These are phyloP conservation scores for Pseudobourletiella spinata DNA, from an alignment of 1,140 invertebrate genomes.

Conservation along the genomic window DNA sequence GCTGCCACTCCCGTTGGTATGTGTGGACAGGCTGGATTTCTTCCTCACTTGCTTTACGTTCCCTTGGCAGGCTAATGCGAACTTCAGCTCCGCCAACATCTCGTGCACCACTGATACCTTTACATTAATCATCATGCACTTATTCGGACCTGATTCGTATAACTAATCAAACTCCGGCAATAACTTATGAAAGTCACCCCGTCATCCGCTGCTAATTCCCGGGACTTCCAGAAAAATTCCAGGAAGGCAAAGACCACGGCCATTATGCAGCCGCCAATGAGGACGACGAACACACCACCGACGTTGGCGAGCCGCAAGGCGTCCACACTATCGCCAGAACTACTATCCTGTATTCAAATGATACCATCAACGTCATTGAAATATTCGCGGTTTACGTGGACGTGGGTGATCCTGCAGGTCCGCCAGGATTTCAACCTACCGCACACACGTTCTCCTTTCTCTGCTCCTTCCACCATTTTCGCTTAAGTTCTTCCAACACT, in stretches of 20 bases:
- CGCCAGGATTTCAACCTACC: too few relatives aligned
- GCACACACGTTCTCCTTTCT: constrained; percentile 69
- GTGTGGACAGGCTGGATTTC: neutral
- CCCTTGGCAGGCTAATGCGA: constrained; percentile 54
- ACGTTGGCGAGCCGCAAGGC: constrained; percentile 63
- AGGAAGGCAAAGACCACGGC: constrained; percentile 56
- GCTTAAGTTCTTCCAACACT: constrained; percentile 72
- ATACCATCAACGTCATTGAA: too few relatives aligned
- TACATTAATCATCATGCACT: too few relatives aligned
- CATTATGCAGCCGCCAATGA: constrained; percentile 57
- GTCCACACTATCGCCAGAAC: constrained; percentile 37
- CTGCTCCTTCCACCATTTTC: constrained; percentile 52
- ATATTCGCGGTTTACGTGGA: too few relatives aligned
- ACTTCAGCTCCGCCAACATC: constrained; percentile 51
- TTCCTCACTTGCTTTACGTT: constrained; percentile 43
- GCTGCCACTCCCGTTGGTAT: neutral
- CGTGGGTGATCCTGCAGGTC: too few relatives aligned
- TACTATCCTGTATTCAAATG: too few relatives aligned
- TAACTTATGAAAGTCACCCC: constrained; percentile 51
- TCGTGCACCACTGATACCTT: constrained; percentile 21
- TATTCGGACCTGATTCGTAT: too few relatives aligned
- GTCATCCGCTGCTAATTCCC: constrained; percentile 64
- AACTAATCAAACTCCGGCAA: too few relatives aligned
- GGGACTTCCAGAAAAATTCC: constrained; percentile 73
- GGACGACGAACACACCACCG: constrained; percentile 80